phyloP scores from a whole-genome alignment of 2,888 invertebrate species.

The Stegana nigrithorax region DNA sequence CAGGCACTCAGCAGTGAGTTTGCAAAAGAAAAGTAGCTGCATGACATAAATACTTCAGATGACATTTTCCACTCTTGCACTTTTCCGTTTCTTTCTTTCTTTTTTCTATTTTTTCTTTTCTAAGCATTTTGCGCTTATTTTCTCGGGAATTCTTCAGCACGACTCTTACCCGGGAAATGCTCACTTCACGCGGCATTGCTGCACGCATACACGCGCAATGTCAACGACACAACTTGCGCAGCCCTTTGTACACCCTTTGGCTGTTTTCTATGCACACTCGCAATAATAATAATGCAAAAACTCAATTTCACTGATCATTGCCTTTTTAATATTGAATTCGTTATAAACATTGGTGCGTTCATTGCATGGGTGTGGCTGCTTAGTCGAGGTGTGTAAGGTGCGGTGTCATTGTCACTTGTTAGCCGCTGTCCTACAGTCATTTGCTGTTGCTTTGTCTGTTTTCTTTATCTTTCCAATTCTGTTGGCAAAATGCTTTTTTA shows the following conservation, averaged over 20 bases:
- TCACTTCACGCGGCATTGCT: neutral
- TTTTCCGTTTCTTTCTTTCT: slow-evolving; percentile 12
- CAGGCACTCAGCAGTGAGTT: neutral
- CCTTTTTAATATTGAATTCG: no score
- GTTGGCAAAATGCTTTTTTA: no score
- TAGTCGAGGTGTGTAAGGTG: neutral
- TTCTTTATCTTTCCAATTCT: no score
- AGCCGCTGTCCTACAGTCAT: neutral
- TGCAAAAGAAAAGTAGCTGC: slow-evolving; percentile 37
- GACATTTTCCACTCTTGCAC: slow-evolving; percentile 24
- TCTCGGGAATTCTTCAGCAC: neutral
- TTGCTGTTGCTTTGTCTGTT: neutral
- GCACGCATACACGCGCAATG: neutral
- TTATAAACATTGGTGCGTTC: no score
- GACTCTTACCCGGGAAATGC: no score
- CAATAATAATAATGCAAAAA: no score
- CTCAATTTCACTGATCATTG: no score
- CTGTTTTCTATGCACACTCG: no score
- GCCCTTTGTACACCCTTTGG: neutral
- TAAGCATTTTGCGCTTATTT: neutral
- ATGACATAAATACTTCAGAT: slow-evolving; percentile 61
- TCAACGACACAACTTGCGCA: neutral
- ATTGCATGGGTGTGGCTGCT: slow-evolving; percentile 1
- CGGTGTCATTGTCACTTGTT: neutral
- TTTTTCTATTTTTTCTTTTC: slow-evolving; percentile 23